A percentile compares a stretch with the other conserved stretches of the same genome.
These are phyloP conservation scores for Molossus molossus DNA, from an alignment of 2,797 vertebrate species.

Conservation along the genomic window DNA sequence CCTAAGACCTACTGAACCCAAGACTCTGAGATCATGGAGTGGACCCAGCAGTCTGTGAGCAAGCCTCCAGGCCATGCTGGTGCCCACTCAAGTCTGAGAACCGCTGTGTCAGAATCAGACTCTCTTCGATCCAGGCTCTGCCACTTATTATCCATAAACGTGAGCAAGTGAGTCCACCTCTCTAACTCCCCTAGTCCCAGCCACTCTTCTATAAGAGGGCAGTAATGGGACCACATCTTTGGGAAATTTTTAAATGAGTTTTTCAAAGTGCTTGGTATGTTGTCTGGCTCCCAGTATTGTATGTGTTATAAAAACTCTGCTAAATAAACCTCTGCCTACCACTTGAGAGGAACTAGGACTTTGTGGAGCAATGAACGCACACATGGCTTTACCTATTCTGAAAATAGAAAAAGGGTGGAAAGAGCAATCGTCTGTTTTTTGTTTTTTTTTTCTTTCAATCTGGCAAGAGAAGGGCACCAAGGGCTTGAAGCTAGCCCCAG, in stretches of 20 bases:
- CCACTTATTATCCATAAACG: neutral
- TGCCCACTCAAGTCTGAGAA: neutral
- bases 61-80: neutral
- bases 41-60: neutral
- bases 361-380: neutral
- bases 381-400: neutral
- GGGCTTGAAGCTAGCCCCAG: neutral
- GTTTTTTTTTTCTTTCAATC: neutral
- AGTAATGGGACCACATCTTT: neutral
- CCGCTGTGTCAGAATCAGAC: neutral
- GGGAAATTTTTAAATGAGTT: neutral
- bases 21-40: neutral
- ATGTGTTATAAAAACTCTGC: neutral
- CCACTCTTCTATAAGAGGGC: neutral
- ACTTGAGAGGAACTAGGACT: neutral
- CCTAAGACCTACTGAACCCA: neutral
- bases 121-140: neutral
- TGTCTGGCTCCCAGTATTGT: neutral
- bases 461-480: neutral
- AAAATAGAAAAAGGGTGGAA: conserved; percentile 39
- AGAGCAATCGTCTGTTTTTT: neutral
- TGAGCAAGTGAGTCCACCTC: neutral
- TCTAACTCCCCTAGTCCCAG: neutral
- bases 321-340: neutral
- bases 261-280: neutral